These are phyloP conservation scores for Dioctria linearis DNA, from an alignment of 2,888 invertebrate genomes.

Conservation along the genomic window DNA sequence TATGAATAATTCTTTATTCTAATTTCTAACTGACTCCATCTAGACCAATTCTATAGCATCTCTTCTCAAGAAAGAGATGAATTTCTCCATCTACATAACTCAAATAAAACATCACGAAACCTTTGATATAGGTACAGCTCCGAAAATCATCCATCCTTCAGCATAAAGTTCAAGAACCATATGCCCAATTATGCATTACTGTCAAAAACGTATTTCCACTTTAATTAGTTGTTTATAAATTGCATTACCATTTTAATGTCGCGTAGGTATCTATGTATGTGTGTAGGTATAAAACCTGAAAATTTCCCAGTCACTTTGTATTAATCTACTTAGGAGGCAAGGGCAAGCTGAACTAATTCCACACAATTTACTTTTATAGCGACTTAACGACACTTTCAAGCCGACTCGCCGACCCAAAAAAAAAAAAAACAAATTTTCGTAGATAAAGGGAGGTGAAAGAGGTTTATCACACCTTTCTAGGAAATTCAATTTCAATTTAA, in stretches of 20 bases:
- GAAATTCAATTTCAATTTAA: slow-evolving; percentile 50
- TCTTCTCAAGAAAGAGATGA: too few relatives aligned
- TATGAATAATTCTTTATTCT: too few relatives aligned
- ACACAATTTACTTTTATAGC: slow-evolving; percentile 29
- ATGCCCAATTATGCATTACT: too few relatives aligned
- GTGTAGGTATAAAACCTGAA: slow-evolving; percentile 7
- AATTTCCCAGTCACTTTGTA: slow-evolving; percentile 20
- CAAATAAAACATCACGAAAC: too few relatives aligned
- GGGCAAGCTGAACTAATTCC: slow-evolving; percentile 26
- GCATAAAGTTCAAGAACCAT: too few relatives aligned
- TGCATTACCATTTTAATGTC: slow-evolving; percentile 44
- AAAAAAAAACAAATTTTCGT: background rate
- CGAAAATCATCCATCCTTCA: too few relatives aligned
- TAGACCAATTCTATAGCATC: too few relatives aligned
- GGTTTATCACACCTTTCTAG: slow-evolving; percentile 27
- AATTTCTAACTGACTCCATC: too few relatives aligned
- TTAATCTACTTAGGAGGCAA: background rate
- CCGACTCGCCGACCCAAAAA: background rate
- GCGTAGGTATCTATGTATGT: background rate
- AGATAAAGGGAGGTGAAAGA: slow-evolving; percentile 3
- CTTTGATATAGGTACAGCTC: too few relatives aligned
- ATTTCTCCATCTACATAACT: too few relatives aligned
- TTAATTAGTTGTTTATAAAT: background rate
- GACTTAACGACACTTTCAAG: background rate
- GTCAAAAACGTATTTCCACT: too few relatives aligned